A percentile compares a stretch with the other conserved stretches of the same genome.
phyloP scores from a whole-genome alignment of 2,113 vertebrate genomes.

The Amblyopsis rosae region DNA sequence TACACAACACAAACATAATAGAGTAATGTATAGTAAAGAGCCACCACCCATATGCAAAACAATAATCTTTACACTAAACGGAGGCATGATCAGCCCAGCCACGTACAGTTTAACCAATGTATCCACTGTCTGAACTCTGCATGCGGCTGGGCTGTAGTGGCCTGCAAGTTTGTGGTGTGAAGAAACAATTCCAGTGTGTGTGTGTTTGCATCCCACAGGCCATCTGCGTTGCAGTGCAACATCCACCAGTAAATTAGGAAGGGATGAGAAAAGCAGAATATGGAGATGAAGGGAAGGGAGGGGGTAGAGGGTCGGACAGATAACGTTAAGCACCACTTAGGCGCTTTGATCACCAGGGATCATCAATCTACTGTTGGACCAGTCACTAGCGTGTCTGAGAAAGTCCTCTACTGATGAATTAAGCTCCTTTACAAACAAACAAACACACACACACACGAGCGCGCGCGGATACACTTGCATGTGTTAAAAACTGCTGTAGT shows the following conservation, averaged over 20 bases:
- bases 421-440: conserved; percentile 17
- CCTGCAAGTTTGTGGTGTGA: conserved; percentile 43
- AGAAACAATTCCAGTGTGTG: conserved; percentile 30
- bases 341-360: conserved; percentile 69
- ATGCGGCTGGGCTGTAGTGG: too few species aligned
- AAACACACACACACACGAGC: conserved; percentile 14
- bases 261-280: conserved; percentile 25
- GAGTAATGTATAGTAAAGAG: not conserved
- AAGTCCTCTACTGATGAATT: conserved; percentile 58
- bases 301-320: conserved; percentile 22
- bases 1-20: not conserved
- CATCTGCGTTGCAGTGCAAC: conserved; percentile 7
- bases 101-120: not conserved
- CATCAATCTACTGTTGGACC: conserved; percentile 64
- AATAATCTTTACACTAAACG: not conserved
- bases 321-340: conserved; percentile 73
- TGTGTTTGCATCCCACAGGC: not conserved
- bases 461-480: not conserved
- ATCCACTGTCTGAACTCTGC: not conserved
- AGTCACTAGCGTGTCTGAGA: conserved; percentile 51
- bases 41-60: not conserved
- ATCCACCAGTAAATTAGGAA: conserved; percentile 1
- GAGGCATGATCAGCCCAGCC: not conserved
- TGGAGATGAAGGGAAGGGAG: conserved; percentile 1
- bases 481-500: conserved; percentile 48